Evolutionary conservation across 2,888 invertebrate species (phyloP), one percentile per base, ranked within the genome.

Genomic region (Ormyrus rosae): DNA sequence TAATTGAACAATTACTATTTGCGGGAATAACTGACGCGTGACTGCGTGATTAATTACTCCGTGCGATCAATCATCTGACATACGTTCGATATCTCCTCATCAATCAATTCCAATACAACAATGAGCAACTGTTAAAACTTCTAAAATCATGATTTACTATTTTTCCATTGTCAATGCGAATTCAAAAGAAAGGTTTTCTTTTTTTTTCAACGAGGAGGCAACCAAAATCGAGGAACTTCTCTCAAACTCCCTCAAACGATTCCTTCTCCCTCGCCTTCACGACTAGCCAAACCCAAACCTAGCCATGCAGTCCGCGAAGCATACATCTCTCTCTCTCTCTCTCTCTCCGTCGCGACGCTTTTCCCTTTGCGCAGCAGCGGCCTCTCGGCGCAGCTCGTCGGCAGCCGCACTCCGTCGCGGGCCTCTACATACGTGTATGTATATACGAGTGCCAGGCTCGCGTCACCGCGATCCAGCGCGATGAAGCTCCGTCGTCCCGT

Each of bases 71-170:
- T 76, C 76, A 69, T 53, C 13, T 6, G 10, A 11, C 61, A 13
- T 45, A 61, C 61, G 53, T 63, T 69, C 64, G 48, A 55, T 61
- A 13, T 19, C 56, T 63, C 53, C 8, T 45, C 46, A 55, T 69
- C 63, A 61, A 76, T 76, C 69, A 76, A 76, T 76, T 76, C 63
- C 69, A 19, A 2, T 19, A 45, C 53, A 46, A 55, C 53, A 64
- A 61, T 72, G 13, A 63, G 46, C 72, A 60, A 64, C 45, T 63
- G 46, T 63, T 72, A 1, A 56, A 71, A 51, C 10, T 6, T 51
- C 11, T 34, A 34, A 51, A 19, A 6, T 34, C 34, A 34, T 51
- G 51, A 71, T 19, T 19, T 7, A 46, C 6, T 19, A 34, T 8
- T 46, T 50, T 50, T 55, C 51, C 45, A 19, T 19, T 19, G 19